Base-by-base conservation (phyloP, 2,888 invertebrate species). In the Cryptophagus acutangulus region DNA sequence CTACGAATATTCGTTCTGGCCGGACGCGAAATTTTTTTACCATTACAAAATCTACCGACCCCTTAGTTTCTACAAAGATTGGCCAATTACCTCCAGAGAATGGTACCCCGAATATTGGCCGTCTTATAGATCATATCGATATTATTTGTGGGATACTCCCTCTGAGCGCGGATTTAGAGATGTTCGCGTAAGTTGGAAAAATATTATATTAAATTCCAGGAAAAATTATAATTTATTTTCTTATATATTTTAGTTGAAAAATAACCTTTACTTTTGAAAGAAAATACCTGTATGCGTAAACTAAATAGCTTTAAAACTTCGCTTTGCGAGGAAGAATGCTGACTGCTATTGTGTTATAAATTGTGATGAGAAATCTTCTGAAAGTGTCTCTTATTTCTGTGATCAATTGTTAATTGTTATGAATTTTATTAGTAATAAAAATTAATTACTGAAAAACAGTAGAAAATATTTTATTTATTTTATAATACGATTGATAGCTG, bases 41-140 rank as follows among this genome's bases (percentile, higher is more conserved):
- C 58, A 58, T 46, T 58, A 57, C 41, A 57, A 52, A 43, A 58
- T 58, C 18, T 58, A 58, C 40, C 46, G 58, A 41, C 58, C 58
- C 4, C 38, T 57, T 3, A 54, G 54, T 38, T 57, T 56, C 35
- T 47, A 58, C 28, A 36, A 38, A 9, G 54, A 58, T 25, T 58
- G 57, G 57, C 55, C 57, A 6, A 42, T 55, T 3, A 58, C 50
- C 17, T 40, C 50, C 1, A 52, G 58, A 33, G 57, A 57, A 36
- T 54, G 54, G 51, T 56, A 51, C 38, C 57, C 57, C 9, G 38
- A 49, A 24, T 58, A 58, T 40, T 58, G 58, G 58, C 58, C 57
- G 0, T 51, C 55, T 33, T 39, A 47, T 15, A 47, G 47, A 16
- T 57, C 58, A 2, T 57, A 56, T 26, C 46, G 49, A 54, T 55